These are phyloP conservation scores for Chymomyza costata DNA, from an alignment of 1,140 invertebrate species.

Conservation along the genomic window DNA sequence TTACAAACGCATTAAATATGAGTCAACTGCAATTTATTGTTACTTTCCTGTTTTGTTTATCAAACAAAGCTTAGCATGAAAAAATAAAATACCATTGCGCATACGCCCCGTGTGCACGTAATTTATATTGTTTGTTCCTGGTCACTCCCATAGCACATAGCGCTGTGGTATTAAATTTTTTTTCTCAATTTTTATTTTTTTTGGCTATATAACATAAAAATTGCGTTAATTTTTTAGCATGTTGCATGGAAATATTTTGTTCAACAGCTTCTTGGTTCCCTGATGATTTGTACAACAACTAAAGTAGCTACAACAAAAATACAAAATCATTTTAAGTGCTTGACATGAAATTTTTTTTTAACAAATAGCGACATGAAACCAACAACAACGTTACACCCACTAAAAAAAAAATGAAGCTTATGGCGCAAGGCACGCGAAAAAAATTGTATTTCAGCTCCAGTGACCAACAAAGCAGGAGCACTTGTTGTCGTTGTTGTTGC, in stretches of 20 bases:
- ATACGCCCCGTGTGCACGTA: too few relatives aligned
- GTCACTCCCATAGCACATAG: too few relatives aligned
- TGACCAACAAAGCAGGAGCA: constrained; percentile 20
- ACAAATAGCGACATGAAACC: constrained; percentile 36
- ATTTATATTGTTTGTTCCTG: too few relatives aligned
- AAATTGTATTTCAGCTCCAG: constrained; percentile 29
- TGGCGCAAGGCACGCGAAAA: constrained; percentile 48
- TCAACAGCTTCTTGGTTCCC: constrained; percentile 24
- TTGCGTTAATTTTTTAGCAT: constrained; percentile 61
- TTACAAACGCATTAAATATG: too few relatives aligned
- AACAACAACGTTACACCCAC: too few relatives aligned
- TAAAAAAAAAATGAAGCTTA: constrained; percentile 58
- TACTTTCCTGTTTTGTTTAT: too few relatives aligned
- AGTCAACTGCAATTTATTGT: too few relatives aligned
- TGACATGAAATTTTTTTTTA: constrained; percentile 56
- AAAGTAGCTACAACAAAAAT: constrained; percentile 8
- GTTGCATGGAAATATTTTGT: constrained; percentile 34
- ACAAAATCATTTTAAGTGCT: constrained; percentile 59
- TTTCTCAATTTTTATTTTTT: too few relatives aligned
- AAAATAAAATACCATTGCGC: too few relatives aligned
- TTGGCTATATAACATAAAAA: constrained; percentile 47
- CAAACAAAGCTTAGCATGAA: too few relatives aligned
- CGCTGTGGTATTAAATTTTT: too few relatives aligned
- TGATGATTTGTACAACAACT: constrained; percentile 40
- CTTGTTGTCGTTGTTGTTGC: neutral